Base-by-base conservation (phyloP, 92 coral and sea anemone species). In the Palythoa heliodiscus region DNA sequence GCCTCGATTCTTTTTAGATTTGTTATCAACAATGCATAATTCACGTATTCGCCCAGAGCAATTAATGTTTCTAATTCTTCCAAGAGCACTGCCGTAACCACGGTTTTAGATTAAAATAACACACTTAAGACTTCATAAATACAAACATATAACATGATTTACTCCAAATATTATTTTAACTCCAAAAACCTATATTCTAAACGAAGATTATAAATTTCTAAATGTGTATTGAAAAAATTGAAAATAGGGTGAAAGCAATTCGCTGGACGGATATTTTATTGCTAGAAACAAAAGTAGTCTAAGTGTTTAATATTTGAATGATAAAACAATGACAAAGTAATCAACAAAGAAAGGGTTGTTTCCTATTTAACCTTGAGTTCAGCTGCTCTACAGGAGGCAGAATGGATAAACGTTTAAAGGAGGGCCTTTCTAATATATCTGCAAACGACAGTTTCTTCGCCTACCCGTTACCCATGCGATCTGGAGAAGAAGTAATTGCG, bases 391-490 rank as follows among this genome's bases (percentile, higher is more conserved):
- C 58, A 24, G 37, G 19, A 5, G 20, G 61, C 40, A 66, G 39
- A 61, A 61, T 79, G 83, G 83, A 37, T 20, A 69, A 79, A 1
- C 19, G 61, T n/a, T 61, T 40, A 17, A 64, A 14, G 71, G 40
- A 19, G 60, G 83, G 55, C 10, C 23, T 79, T 64, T 48, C 72
- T 22, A 63, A 40, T n/a, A 2, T 4, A 43, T 63, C 73, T 0
- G 23, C n/a, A 55, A 25, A 79, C 43, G 37, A 16, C 20, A 61
- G 57, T 3, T 3, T 3, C 70, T 78, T 38, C 39, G 29, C 52
- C 22, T 93, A 93, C 37, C 95, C 95, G 5, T 82, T 93, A 7
- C 86, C 78, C 3, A 43, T 29, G 35, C 76, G 95, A 64, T 81
- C 90, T 13, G 22, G 63, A 7, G 67, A 37, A 16, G 95, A 93